Percentiles rank a stretch among this genome's conserved stretches.
phyloP scores from a whole-genome alignment of 2,113 vertebrate genomes.

The Fregetta grallaria region DNA sequence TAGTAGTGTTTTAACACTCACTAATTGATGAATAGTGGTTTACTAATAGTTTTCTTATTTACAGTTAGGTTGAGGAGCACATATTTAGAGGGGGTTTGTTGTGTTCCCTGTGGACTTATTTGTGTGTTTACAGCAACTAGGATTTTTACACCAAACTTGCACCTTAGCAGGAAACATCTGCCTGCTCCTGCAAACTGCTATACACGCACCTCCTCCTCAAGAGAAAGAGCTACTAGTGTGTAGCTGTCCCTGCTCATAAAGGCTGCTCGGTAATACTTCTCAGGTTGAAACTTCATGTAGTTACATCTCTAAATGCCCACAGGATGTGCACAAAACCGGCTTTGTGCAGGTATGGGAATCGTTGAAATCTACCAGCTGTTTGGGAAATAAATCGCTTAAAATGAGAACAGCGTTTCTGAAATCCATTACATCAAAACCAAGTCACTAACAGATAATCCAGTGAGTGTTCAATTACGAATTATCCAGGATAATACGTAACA shows the following conservation, averaged over 20 bases:
- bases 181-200: not conserved
- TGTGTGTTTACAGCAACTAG: not conserved
- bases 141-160: not conserved
- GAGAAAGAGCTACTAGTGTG: no score
- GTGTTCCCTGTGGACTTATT: not conserved
- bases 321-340: not conserved
- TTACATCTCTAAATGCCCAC: not conserved
- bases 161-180: not conserved
- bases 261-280: not conserved
- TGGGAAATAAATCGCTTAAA: conserved; percentile 14
- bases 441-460: conserved; percentile 24
- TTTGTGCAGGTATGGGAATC: not conserved
- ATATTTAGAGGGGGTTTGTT: not conserved
- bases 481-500: not conserved
- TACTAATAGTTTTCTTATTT: not conserved
- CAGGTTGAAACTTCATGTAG: not conserved
- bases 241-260: not conserved
- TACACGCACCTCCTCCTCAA: accelerated
- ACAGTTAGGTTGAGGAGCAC: not conserved
- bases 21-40: not conserved
- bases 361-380: not conserved
- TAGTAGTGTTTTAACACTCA: not conserved
- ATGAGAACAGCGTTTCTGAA: not conserved
- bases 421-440: conserved; percentile 1
- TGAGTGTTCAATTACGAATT: conserved; percentile 23